Conservation (phyloP, 2,113 vertebrate genomes). For the Nothocercus nigrocapillus region DNA sequence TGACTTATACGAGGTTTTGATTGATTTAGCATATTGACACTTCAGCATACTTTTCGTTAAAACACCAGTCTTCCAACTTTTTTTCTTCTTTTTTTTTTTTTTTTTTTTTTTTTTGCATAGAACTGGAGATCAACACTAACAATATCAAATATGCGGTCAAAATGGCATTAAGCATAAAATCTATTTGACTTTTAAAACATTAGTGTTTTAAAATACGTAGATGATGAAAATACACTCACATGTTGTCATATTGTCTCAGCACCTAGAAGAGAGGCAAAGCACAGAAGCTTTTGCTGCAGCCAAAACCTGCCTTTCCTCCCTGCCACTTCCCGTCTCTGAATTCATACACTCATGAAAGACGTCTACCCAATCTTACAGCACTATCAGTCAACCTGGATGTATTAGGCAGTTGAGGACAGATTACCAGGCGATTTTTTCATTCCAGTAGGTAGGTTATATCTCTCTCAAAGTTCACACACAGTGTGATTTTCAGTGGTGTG, state of each 20-base stretch:
- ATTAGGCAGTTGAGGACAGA: neutral
- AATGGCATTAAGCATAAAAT: neutral
- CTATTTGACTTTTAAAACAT: neutral
- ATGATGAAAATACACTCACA: neutral
- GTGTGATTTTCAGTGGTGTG: neutral
- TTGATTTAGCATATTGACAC: neutral
- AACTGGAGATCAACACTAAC: neutral
- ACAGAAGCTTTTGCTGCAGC: neutral
- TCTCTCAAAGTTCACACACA: neutral
- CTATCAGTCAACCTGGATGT: neutral
- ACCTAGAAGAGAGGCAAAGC: neutral
- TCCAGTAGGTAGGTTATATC: neutral
- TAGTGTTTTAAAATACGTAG: neutral
- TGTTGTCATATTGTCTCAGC: too few species aligned
- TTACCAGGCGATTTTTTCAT: neutral
- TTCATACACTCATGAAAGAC: neutral
- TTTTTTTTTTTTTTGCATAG: neutral
- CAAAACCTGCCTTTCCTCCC: neutral
- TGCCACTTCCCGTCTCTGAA: neutral
- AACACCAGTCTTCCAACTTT: neutral
- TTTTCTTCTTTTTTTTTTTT: neutral
- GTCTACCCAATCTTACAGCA: neutral
- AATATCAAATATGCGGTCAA: neutral
- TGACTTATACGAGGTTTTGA: neutral
- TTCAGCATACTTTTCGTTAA: neutral